Evolutionary conservation across 64 coral and sea anemone species (phyloP).

Genomic region (Acropora tenuis): DNA sequence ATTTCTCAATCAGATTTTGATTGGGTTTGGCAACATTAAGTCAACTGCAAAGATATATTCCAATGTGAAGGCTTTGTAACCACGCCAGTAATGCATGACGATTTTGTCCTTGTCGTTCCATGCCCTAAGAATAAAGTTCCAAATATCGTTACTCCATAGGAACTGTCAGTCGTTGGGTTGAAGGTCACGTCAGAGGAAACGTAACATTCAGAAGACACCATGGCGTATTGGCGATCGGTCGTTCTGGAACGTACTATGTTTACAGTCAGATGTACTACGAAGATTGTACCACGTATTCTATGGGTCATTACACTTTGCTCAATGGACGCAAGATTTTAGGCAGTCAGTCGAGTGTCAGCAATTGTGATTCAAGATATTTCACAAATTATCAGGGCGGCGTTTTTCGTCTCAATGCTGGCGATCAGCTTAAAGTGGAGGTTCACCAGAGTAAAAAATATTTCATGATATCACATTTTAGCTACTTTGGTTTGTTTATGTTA

Average conservation of each 20-base stretch:
- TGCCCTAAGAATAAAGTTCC: not conserved
- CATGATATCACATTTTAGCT: slow-evolving; percentile 43
- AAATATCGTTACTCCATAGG: slow-evolving; percentile 16
- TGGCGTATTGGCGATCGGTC: slow-evolving; percentile 48
- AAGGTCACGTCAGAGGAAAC: slow-evolving; percentile 49
- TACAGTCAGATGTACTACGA: slow-evolving; percentile 97
- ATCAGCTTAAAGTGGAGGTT: slow-evolving; percentile 78
- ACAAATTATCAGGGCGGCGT: slow-evolving; percentile 88
- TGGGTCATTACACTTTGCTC: slow-evolving; percentile 78
- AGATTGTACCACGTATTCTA: slow-evolving; percentile 68
- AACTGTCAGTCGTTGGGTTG: slow-evolving; percentile 52
- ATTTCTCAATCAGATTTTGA: too few relatives aligned
- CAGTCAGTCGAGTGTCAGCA: slow-evolving; percentile 70
- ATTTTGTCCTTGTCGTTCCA: too few relatives aligned
- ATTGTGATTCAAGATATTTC: slow-evolving; percentile 59
- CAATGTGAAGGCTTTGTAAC: too few relatives aligned
- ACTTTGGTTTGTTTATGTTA: slow-evolving; percentile 68
- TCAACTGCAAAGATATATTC: too few relatives aligned
- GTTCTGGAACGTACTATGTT: slow-evolving; percentile 84
- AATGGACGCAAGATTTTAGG: slow-evolving; percentile 66
- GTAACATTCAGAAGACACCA: slow-evolving; percentile 53
- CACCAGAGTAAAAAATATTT: slow-evolving; percentile 49
- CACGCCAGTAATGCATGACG: too few relatives aligned
- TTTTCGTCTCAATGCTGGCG: slow-evolving; percentile 74
- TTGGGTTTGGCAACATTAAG: too few relatives aligned